These are phyloP conservation scores for Trichomycterus rosablanca DNA, from an alignment of 2,113 vertebrate species.

Conservation along the genomic window DNA sequence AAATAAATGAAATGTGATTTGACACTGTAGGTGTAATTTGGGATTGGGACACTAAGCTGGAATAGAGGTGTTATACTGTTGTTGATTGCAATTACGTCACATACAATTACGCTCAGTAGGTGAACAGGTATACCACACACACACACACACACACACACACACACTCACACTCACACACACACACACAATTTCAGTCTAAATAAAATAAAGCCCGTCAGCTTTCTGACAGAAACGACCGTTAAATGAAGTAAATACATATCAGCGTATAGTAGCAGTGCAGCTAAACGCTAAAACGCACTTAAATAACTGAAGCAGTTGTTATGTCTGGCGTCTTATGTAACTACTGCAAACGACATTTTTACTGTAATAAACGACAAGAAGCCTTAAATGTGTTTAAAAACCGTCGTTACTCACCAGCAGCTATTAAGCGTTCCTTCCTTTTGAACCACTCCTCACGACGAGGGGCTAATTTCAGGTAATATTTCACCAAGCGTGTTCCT, in stretches of 20 bases:
- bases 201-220: too few species aligned
- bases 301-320: background rate
- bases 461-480: background rate
- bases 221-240: background rate
- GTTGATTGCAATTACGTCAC: slow-evolving; percentile 41
- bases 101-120: slow-evolving; percentile 4
- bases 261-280: too few species aligned
- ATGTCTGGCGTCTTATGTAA: too few species aligned
- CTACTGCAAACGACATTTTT: too few species aligned
- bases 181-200: background rate
- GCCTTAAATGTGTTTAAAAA: background rate
- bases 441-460: background rate
- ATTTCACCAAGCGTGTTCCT: background rate
- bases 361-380: too few species aligned
- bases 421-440: background rate
- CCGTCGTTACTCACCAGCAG: slow-evolving; percentile 2
- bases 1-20: too few species aligned
- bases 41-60: too few species aligned
- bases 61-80: background rate
- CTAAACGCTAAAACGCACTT: slow-evolving; percentile 7
- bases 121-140: slow-evolving; percentile 24
- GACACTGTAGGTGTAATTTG: too few species aligned
- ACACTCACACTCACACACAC: background rate
- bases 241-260: too few species aligned
- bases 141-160: background rate